These are phyloP conservation scores for Drosophila paulistorum DNA, from an alignment of 1,140 invertebrate species.

Conservation along the genomic window DNA sequence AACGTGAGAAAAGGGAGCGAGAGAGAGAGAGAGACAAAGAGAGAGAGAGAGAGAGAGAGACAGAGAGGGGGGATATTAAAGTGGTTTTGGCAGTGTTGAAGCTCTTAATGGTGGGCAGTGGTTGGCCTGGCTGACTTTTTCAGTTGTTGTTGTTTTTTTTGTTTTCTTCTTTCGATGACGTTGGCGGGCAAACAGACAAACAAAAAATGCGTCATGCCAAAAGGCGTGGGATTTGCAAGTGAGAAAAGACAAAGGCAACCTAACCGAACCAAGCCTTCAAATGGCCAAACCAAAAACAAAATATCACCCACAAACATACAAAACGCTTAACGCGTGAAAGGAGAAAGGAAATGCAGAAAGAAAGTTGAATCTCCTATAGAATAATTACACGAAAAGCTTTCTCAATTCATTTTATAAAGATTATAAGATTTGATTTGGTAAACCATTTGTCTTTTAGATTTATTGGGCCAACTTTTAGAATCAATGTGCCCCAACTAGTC, in stretches of 20 bases:
- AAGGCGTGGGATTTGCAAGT: slow-evolving; percentile 45
- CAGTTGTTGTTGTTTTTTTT: neutral
- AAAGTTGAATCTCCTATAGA: too few relatives aligned
- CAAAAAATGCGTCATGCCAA: slow-evolving; percentile 40
- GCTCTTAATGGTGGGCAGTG: slow-evolving; percentile 44
- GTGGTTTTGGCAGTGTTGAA: slow-evolving; percentile 21
- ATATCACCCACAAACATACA: neutral
- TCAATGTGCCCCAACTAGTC: too few relatives aligned
- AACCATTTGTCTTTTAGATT: too few relatives aligned
- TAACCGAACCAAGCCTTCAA: slow-evolving; percentile 28
- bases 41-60: neutral
- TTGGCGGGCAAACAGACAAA: slow-evolving; percentile 28
- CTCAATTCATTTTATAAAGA: too few relatives aligned
- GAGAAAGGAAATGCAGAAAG: slow-evolving; percentile 18
- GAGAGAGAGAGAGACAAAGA: neutral
- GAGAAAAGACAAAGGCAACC: neutral
- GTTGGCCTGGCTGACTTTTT: slow-evolving; percentile 5
- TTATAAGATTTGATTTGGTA: too few relatives aligned
- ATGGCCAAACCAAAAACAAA: slow-evolving; percentile 7
- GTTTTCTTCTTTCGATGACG: slow-evolving; percentile 22
- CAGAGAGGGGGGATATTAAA: neutral
- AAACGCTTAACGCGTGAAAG: neutral
- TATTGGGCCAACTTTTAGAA: too few relatives aligned
- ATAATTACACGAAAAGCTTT: too few relatives aligned
- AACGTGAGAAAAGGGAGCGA: slow-evolving; percentile 9